Evolutionary conservation across 2,113 vertebrate genomes (phyloP).

Genomic region (Bubo scandiacus): DNA sequence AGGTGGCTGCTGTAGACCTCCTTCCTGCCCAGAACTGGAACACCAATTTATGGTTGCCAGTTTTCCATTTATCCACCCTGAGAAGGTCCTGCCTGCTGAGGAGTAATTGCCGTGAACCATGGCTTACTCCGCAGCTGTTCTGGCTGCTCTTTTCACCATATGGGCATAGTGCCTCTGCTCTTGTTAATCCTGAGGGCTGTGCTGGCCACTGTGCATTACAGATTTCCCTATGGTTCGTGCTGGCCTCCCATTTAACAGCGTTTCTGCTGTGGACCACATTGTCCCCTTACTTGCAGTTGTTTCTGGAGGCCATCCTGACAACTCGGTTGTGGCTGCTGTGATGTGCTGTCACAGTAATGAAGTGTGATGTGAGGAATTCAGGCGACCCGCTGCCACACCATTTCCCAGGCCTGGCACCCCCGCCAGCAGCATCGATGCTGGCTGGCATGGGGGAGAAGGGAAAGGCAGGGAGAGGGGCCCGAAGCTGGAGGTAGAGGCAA

Average conservation of each 20-base stretch:
- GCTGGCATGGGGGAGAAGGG: background rate
- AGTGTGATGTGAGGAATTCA: background rate
- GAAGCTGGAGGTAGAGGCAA: fast-evolving
- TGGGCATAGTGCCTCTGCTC: background rate
- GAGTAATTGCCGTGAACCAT: background rate
- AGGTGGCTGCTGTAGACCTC: background rate
- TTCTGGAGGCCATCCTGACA: background rate
- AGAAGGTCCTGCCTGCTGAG: background rate
- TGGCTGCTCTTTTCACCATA: background rate
- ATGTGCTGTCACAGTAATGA: background rate
- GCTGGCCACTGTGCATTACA: fast-evolving
- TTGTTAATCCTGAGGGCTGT: background rate
- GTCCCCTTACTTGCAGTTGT: background rate
- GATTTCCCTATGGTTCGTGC: background rate
- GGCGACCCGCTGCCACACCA: fast-evolving
- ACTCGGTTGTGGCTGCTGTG: background rate
- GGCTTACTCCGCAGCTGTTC: background rate
- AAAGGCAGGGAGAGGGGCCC: background rate
- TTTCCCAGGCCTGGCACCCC: fast-evolving
- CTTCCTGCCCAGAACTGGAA: background rate
- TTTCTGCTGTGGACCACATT: fast-evolving
- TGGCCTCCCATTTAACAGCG: background rate
- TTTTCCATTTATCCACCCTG: background rate
- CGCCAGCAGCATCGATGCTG: fast-evolving
- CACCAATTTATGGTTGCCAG: background rate